phyloP scores from a whole-genome alignment of 2,888 invertebrate genomes.

The Conomelus anceps region DNA sequence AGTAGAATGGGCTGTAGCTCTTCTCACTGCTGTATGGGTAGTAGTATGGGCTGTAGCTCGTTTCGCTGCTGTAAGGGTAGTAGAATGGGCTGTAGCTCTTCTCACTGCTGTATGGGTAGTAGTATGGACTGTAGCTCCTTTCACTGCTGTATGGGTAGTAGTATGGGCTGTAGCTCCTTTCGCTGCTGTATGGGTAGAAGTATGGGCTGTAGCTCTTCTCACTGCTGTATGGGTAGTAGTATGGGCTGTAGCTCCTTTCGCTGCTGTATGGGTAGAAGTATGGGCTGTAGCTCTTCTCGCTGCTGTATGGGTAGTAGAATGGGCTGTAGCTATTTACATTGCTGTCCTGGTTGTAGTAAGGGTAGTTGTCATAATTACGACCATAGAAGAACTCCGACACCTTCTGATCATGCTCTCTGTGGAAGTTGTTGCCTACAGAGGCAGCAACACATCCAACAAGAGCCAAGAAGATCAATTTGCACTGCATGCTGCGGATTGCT shows the following conservation, averaged over 20 bases:
- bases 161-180: background rate
- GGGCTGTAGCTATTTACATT: background rate
- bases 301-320: background rate
- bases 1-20: background rate
- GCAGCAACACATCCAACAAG: background rate
- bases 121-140: background rate
- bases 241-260: background rate
- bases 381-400: background rate
- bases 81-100: background rate
- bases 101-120: background rate
- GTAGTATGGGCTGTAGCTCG: background rate
- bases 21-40: background rate
- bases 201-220: background rate
- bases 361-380: background rate
- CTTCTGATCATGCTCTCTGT: background rate
- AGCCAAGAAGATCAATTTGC: background rate
- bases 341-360: background rate
- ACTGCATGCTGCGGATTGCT: background rate
- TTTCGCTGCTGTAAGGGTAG: background rate
- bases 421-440: background rate
- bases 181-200: background rate
- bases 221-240: background rate
- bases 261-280: background rate
- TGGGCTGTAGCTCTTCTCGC: background rate
- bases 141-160: background rate